phyloP scores from a whole-genome alignment of 2,113 vertebrate species.

The Myotis brandtii region DNA sequence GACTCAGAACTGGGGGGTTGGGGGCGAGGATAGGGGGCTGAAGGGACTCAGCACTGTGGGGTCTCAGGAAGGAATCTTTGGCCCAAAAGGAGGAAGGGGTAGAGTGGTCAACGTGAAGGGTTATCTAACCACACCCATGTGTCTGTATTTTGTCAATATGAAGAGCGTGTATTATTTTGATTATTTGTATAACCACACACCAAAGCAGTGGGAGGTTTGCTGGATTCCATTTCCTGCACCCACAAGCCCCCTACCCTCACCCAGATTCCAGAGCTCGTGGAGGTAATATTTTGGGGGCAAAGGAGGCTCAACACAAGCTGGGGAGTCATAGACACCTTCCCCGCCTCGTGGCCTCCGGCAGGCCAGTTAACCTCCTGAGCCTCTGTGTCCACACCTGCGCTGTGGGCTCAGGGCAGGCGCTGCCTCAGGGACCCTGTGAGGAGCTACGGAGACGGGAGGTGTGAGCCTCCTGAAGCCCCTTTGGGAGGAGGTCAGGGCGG shows the following conservation, averaged over 20 bases:
- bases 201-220: background rate
- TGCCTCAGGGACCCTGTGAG: background rate
- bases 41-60: background rate
- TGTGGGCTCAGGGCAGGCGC: background rate
- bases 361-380: background rate
- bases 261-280: background rate
- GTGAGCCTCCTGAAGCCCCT: background rate
- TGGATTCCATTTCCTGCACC: background rate
- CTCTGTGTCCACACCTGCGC: background rate
- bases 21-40: no score
- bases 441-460: background rate
- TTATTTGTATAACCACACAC: background rate
- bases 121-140: background rate
- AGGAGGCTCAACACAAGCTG: background rate
- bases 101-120: background rate
- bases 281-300: background rate
- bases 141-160: background rate
- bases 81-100: background rate
- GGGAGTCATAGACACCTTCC: no score
- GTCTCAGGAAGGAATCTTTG: background rate
- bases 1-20: background rate
- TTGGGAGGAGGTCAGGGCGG: background rate
- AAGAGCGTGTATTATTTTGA: background rate
- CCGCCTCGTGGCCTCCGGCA: rapidly evolving
- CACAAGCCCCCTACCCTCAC: background rate